phyloP scores from a whole-genome alignment of 2,797 vertebrate species.

The Thripadectes ignobilis region DNA sequence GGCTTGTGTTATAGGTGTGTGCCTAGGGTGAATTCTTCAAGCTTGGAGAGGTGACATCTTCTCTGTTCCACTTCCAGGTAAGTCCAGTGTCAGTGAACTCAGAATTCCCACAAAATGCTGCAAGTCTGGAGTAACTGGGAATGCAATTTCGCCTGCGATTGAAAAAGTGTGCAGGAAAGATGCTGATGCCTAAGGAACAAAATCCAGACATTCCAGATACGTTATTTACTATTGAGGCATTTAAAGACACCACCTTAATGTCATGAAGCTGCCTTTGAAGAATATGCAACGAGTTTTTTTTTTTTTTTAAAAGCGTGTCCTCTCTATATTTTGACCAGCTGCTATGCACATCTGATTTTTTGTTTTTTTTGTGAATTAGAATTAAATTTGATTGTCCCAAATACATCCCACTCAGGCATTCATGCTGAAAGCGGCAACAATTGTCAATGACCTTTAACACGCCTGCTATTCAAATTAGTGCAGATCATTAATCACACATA shows the following conservation, averaged over 20 bases:
- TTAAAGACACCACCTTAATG: background rate
- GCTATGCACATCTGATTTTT: background rate
- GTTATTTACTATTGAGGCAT: background rate
- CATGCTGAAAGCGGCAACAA: conserved; percentile 71
- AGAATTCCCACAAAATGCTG: background rate
- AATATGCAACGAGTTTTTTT: background rate
- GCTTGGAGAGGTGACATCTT: background rate
- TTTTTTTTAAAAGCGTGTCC: background rate
- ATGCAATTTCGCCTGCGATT: background rate
- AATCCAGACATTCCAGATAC: conserved; percentile 9
- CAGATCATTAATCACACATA: conserved; percentile 67
- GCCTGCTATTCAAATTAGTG: conserved; percentile 70
- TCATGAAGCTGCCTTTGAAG: background rate
- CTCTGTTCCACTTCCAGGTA: background rate
- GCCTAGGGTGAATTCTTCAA: background rate
- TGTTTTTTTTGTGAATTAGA: conserved; percentile 38
- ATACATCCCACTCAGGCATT: conserved; percentile 62
- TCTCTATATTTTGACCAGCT: background rate
- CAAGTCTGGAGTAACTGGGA: background rate
- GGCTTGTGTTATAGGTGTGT: background rate
- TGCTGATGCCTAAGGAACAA: conserved; percentile 17
- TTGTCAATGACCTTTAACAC: conserved; percentile 72
- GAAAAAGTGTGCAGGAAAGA: background rate
- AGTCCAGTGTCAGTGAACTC: background rate
- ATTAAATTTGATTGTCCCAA: conserved; percentile 57